Conservation (phyloP, 2,888 invertebrate genomes). For the Acronicta leporina region DNA sequence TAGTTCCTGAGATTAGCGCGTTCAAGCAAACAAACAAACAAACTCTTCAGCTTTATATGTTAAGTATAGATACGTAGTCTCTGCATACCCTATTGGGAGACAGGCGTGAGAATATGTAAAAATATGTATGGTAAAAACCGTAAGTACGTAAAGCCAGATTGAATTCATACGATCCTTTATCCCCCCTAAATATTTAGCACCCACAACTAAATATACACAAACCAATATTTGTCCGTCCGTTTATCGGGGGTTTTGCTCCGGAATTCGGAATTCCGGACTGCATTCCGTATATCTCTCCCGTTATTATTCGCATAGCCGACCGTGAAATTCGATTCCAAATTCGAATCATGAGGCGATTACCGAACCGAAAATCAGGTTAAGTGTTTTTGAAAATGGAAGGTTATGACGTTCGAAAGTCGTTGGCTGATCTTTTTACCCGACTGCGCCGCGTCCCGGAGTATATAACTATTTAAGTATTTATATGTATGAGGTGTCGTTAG, state of each 20-base stretch:
- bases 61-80: no score
- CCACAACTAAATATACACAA: constrained; percentile 8
- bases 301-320: constrained; percentile 42
- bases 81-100: no score
- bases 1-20: no score
- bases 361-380: constrained; percentile 36
- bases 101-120: no score
- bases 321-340: constrained; percentile 45
- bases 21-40: no score
- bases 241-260: constrained; percentile 11
- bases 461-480: no score
- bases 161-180: background rate
- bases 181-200: constrained; percentile 18
- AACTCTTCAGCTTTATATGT: no score
- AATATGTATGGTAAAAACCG: no score
- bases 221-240: constrained; percentile 32
- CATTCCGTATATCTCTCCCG: constrained; percentile 28
- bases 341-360: constrained; percentile 21
- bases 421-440: background rate
- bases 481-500: no score
- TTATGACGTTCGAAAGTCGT: constrained; percentile 1
- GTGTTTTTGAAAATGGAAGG: constrained; percentile 14
- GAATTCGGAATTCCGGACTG: constrained; percentile 34
- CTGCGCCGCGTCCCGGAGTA: no score
- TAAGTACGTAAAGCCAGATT: no score